Percentiles rank a stretch among this genome's conserved stretches.
These are phyloP conservation scores for Pandemis heparana DNA, from an alignment of 2,888 invertebrate species.

Conservation along the genomic window DNA sequence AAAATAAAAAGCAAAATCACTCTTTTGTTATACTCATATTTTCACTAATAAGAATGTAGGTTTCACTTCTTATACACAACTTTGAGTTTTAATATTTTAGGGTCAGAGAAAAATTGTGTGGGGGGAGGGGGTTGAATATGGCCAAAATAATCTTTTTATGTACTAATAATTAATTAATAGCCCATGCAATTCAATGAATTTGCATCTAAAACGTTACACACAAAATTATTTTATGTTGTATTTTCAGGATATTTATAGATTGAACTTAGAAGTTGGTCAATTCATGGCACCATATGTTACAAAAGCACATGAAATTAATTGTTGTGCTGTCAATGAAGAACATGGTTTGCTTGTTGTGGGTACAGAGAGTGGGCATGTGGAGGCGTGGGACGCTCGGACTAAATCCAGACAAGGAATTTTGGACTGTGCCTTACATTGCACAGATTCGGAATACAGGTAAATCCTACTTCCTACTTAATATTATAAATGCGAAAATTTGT, in stretches of 20 bases:
- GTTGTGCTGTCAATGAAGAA: slow-evolving; percentile 93
- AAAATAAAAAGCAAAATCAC: too few species aligned
- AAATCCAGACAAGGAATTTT: slow-evolving; percentile 91
- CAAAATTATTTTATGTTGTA: slow-evolving; percentile 8
- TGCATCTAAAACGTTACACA: not conserved
- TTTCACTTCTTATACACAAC: too few species aligned
- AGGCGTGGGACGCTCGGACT: slow-evolving; percentile 98
- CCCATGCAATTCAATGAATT: not conserved
- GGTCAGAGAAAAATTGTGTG: too few species aligned
- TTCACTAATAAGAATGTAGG: too few species aligned
- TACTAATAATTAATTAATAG: too few species aligned
- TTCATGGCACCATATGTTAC: slow-evolving; percentile 95
- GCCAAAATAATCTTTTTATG: too few species aligned
- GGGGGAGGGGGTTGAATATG: too few species aligned
- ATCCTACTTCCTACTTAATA: too few species aligned
- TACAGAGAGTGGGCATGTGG: slow-evolving; percentile 95
- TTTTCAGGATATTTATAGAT: slow-evolving; percentile 94
- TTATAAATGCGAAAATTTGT: too few species aligned
- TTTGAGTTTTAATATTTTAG: too few species aligned
- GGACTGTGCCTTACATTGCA: slow-evolving; percentile 91
- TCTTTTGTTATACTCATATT: too few species aligned
- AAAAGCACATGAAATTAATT: slow-evolving; percentile 91
- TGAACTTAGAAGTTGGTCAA: slow-evolving; percentile 98
- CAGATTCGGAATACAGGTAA: slow-evolving; percentile 81
- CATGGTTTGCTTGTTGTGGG: slow-evolving; percentile 96